Conservation (phyloP, 30 jellyfish, hydroid and myxozoan species). For the Pelagia noctiluca region DNA sequence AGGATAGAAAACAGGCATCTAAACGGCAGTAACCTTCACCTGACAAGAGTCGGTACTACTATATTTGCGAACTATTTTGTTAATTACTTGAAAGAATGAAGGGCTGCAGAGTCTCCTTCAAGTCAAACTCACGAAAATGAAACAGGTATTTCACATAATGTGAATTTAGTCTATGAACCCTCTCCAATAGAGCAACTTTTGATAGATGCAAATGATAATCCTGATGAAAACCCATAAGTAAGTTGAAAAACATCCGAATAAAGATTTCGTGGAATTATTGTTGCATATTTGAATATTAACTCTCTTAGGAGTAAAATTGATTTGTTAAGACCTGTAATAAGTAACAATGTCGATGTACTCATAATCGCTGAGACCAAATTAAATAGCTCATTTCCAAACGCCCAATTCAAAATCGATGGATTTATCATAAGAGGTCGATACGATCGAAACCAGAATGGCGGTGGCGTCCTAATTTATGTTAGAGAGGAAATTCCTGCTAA, state of each 20-base stretch:
- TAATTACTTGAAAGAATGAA: slow-evolving; percentile 36
- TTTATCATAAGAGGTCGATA: slow-evolving; percentile 24
- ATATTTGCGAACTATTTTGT: slow-evolving; percentile 40
- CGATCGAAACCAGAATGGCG: too few species aligned
- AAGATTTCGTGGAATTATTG: slow-evolving; percentile 14
- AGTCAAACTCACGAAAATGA: too few species aligned
- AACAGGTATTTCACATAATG: too few species aligned
- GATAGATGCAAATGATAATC: slow-evolving; percentile 31
- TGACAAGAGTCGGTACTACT: too few species aligned
- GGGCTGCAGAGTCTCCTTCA: too few species aligned
- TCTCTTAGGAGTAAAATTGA: slow-evolving; percentile 47
- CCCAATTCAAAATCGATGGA: slow-evolving; percentile 34
- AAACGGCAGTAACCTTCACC: too few species aligned
- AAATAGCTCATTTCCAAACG: slow-evolving; percentile 36
- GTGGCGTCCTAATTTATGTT: too few species aligned
- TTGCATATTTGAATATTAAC: slow-evolving; percentile 54
- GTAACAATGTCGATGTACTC: too few species aligned
- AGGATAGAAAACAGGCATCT: too few species aligned
- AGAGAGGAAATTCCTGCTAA: slow-evolving; percentile 41
- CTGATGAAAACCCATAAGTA: slow-evolving; percentile 31
- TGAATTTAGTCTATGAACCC: slow-evolving; percentile 15
- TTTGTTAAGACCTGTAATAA: slow-evolving; percentile 39
- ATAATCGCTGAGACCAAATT: too few species aligned
- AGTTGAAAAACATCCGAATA: slow-evolving; percentile 23
- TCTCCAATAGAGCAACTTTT: slow-evolving; percentile 17